A percentile compares a stretch with the other conserved stretches of the same genome.
Conservation (phyloP, 2,888 invertebrate species). For the Limnephilus auricula region DNA sequence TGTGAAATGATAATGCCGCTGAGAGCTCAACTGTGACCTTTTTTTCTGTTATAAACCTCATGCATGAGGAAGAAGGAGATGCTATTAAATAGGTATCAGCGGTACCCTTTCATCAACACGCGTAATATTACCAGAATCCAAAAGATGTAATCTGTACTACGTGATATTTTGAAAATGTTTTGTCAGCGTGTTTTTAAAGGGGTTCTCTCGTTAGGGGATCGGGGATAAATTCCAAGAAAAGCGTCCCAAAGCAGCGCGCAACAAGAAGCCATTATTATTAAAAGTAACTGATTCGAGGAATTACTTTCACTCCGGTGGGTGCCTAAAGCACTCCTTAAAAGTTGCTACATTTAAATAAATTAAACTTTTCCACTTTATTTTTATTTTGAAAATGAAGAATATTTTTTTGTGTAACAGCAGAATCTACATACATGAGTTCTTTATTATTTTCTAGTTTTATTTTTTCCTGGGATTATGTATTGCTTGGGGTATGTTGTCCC, state of each 20-base stretch:
- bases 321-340: background rate
- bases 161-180: background rate
- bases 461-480: too few species aligned
- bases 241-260: background rate
- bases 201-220: background rate
- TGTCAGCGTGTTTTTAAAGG: background rate
- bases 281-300: background rate
- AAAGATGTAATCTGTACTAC: background rate
- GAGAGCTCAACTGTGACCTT: background rate
- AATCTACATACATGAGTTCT: too few species aligned
- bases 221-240: background rate
- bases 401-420: too few species aligned
- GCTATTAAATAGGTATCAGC: background rate
- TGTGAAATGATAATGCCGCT: background rate
- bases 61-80: background rate
- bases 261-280: background rate
- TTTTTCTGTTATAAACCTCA: background rate
- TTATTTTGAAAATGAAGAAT: background rate
- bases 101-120: background rate
- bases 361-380: background rate
- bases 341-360: background rate
- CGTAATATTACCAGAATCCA: background rate
- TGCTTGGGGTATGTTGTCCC: too few species aligned
- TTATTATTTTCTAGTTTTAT: too few species aligned
- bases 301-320: background rate